Base-by-base conservation (phyloP, 2,797 vertebrate genomes). In the Anolis apletophallus region DNA sequence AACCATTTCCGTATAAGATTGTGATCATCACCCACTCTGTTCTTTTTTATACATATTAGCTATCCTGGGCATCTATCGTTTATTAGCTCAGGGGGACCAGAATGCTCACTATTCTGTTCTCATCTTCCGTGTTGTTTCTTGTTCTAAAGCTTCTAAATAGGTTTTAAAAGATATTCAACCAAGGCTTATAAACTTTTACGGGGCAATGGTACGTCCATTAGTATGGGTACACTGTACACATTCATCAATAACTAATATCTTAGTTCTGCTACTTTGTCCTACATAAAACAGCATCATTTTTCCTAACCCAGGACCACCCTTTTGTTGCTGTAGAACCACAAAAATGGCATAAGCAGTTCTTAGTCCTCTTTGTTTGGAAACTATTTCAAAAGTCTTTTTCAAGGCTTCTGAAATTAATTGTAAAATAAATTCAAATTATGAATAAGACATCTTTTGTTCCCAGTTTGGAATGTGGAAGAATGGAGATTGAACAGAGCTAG, bases 1-100 rank as follows among this genome's bases (percentile, higher is more conserved):
- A 54, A 76, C 19, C 6, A 77, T 91, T 93, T 91, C 57, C 88
- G 74, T 83, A 86, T 52, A 72, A 57, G 81, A 91, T 54, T 80
- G 87, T 81, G 85, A 74, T 84, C 88, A 87, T 85, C 87, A 52
- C 73, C 64, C 91, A 87, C 69, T 50, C 69, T 77, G 21, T 67
- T 88, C 16, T 84, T 85, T 92, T 91, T 90, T 78, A 89, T 84
- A 82, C 79, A 91, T 83, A 69, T 81, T 88, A 92, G 87, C 52
- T 76, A 86, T 78, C 72, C 57, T 0, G 0, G n/a, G 68, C 82
- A 71, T 86, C 26, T 64, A 91, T 78, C 83, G 90, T 88, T 83
- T 36, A 85, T 26, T 89, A 88, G 90, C 29, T n/a, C 76, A 54
- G 85, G 82, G 87, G 74, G 85, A 87, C 36, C 68, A 71, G 74